A percentile compares a stretch with the other conserved stretches of the same genome.
Conservation (phyloP, 2,113 vertebrate genomes). For the Lophura nycthemera region DNA sequence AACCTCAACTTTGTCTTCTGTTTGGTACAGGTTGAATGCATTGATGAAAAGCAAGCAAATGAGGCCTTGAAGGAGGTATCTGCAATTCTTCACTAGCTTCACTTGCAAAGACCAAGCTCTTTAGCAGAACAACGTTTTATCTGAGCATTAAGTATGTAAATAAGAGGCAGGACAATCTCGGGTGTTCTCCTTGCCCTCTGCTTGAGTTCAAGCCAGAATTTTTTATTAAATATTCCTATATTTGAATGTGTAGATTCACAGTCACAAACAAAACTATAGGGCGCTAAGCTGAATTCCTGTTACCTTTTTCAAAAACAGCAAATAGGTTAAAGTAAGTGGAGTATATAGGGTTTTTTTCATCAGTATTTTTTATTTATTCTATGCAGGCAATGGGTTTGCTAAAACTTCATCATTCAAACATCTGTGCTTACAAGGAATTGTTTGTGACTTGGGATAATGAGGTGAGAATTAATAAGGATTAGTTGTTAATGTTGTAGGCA, state of each 20-base stretch:
- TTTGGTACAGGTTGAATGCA: constrained; percentile 74
- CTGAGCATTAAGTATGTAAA: constrained; percentile 24
- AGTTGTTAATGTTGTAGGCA: not conserved
- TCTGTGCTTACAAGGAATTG: constrained; percentile 78
- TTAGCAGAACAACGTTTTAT: constrained; percentile 1
- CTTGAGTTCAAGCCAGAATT: not conserved
- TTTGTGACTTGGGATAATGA: constrained; percentile 77
- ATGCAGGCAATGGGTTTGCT: constrained; percentile 72
- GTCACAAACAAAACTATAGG: not conserved
- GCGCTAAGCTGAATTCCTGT: not conserved
- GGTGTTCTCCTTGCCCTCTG: not conserved
- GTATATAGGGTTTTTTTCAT: not conserved
- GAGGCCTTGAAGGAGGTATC: constrained; percentile 74
- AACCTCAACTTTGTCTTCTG: not conserved
- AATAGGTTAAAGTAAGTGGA: not conserved
- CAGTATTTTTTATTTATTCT: not conserved
- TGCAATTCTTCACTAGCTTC: not conserved
- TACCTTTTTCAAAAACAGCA: not conserved
- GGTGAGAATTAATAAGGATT: constrained; percentile 58
- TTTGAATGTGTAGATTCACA: not conserved
- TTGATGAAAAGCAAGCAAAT: constrained; percentile 68
- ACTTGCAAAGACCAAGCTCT: not conserved
- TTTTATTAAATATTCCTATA: not conserved
- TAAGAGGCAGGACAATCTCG: not conserved
- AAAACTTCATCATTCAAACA: constrained; percentile 69